A percentile compares a stretch with the other conserved stretches of the same genome.
These are phyloP conservation scores for Gadopsis marmoratus DNA, from an alignment of 2,797 vertebrate genomes.

Conservation along the genomic window DNA sequence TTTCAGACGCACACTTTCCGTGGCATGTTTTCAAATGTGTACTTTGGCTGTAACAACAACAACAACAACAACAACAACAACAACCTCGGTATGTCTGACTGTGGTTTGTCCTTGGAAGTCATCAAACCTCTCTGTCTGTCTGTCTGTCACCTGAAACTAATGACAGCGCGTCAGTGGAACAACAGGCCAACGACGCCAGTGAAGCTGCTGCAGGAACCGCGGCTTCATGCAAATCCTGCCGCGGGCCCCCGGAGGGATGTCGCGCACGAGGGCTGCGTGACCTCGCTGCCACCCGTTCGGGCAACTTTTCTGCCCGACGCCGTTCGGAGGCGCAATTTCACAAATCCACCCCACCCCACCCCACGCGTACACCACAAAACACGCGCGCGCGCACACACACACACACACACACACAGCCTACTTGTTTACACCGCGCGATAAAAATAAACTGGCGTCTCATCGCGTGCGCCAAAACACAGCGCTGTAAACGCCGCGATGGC, in stretches of 20 bases:
- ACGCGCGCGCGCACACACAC: no score
- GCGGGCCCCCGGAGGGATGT: slow-evolving; percentile 55
- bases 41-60: no score
- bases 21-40: neutral
- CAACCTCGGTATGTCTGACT: no score
- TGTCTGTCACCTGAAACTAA: neutral
- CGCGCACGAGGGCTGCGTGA: slow-evolving; percentile 61
- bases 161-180: slow-evolving; percentile 55
- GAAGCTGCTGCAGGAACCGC: slow-evolving; percentile 25
- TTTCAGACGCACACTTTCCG: neutral
- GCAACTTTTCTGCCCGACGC: slow-evolving; percentile 71
- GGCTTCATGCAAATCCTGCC: slow-evolving; percentile 42
- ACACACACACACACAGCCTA: neutral
- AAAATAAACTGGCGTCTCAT: slow-evolving; percentile 42
- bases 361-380: no score
- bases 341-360: neutral
- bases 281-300: slow-evolving; percentile 53
- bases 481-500: slow-evolving; percentile 41
- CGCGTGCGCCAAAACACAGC: slow-evolving; percentile 3
- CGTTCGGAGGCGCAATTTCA: slow-evolving; percentile 18
- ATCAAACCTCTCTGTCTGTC: neutral
- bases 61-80: no score
- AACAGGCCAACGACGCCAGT: neutral
- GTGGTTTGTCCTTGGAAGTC: neutral
- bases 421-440: slow-evolving; percentile 36